These are phyloP conservation scores for Diabrotica virgifera DNA, from an alignment of 1,140 invertebrate species.

Conservation along the genomic window DNA sequence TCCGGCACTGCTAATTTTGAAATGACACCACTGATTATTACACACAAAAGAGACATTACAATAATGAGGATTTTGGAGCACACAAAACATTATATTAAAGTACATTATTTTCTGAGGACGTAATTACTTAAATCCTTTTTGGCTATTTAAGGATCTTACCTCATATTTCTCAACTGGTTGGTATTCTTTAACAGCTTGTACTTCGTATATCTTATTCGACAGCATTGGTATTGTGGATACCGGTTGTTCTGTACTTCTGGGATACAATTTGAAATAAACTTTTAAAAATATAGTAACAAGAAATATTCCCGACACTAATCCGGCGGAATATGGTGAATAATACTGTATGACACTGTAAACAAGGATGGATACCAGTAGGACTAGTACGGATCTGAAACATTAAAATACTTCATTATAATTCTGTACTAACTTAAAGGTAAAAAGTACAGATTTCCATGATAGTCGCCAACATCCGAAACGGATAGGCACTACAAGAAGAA, in stretches of 20 bases:
- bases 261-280: constrained; percentile 26
- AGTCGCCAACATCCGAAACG: too few relatives aligned
- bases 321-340: constrained; percentile 34
- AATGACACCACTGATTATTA: too few relatives aligned
- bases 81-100: too few relatives aligned
- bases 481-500: too few relatives aligned
- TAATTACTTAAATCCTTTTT: too few relatives aligned
- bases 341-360: constrained; percentile 31
- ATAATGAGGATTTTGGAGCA: too few relatives aligned
- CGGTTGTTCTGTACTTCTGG: neutral
- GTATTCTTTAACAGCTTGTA: constrained; percentile 53
- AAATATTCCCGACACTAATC: constrained; percentile 33
- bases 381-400: constrained; percentile 24
- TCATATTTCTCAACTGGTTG: constrained; percentile 56
- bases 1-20: too few relatives aligned
- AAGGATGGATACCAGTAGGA: constrained; percentile 24
- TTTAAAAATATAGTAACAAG: constrained; percentile 43
- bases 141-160: constrained; percentile 38
- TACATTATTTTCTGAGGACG: too few relatives aligned
- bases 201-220: constrained; percentile 46
- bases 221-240: neutral
- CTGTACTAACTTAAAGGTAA: too few relatives aligned
- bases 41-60: too few relatives aligned
- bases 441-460: too few relatives aligned
- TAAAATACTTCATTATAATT: too few relatives aligned